Conservation (phyloP, 2,888 invertebrate genomes). For the Eupithecia insigniata region DNA sequence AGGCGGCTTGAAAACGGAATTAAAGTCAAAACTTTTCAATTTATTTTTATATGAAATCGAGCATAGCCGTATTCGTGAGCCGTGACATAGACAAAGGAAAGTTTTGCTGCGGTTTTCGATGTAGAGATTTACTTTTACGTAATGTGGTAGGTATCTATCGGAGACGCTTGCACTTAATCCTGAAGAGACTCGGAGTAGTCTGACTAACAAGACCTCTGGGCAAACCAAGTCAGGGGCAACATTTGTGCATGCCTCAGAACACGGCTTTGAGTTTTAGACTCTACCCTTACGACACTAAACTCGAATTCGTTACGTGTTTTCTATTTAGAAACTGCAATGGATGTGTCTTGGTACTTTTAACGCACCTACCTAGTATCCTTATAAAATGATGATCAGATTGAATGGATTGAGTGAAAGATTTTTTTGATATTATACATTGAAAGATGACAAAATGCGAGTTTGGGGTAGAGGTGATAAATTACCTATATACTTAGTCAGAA, state of each 20-base stretch:
- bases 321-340: conserved; percentile 56
- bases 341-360: conserved; percentile 48
- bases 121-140: conserved; percentile 23
- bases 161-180: conserved; percentile 30
- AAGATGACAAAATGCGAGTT: background rate
- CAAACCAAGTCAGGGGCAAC: conserved; percentile 22
- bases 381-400: background rate
- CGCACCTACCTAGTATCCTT: background rate
- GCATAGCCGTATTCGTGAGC: conserved; percentile 59
- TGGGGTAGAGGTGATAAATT: background rate
- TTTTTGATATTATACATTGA: too few species aligned
- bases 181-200: conserved; percentile 15
- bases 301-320: conserved; percentile 78
- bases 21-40: conserved; percentile 80
- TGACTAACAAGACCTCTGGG: conserved; percentile 42
- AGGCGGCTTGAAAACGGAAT: conserved; percentile 73
- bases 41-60: conserved; percentile 76
- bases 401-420: background rate
- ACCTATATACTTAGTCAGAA: too few species aligned
- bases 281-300: conserved; percentile 69
- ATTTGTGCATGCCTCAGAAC: conserved; percentile 29
- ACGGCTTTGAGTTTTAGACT: conserved; percentile 54
- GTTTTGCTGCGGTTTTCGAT: conserved; percentile 47
- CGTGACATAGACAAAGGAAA: conserved; percentile 57
- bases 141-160: conserved; percentile 28